Evolutionary conservation across 2,888 invertebrate species (phyloP), one percentile per base, ranked within the genome.

Genomic region (Troides helena): DNA sequence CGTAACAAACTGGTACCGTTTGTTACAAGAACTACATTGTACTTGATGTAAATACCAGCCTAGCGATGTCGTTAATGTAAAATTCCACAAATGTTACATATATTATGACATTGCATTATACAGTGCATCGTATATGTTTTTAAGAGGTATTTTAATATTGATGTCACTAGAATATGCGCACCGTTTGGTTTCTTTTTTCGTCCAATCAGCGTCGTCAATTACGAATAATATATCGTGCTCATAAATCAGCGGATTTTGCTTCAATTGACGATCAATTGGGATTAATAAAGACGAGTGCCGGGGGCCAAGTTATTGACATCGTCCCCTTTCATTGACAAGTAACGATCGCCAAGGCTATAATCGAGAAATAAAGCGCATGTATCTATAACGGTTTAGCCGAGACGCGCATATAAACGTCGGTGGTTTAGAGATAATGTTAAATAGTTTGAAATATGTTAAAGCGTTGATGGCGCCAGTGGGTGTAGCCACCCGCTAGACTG

Each of bases 241-340:
- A 76, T 73, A 74, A 78, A 76, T 74, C 76, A 76, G 79, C 79
- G 80, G 79, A 83, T 84, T 84, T 83, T 79, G 80, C 73, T 80
- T 78, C 83, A 86, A 87, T 86, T 85, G 85, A 84, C 84, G 81
- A 83, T 81, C 84, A 87, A 85, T 85, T 83, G 81, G 82, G 87
- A 87, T 88, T 86, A 85, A 86, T 86, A 81, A 82, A 80, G 78
- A 77, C 79, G 77, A 78, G 80, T 79, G 78, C 80, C 83, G 80
- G 76, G 77, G 75, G 74, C 36, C 73, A 77, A 84, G 81, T 86
- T 85, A 85, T 87, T 86, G 85, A 83, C 84, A 84, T 79, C 78
- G 79, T 75, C 39, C 76, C 75, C 75, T 81, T 83, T 77, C 78
- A 79, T 80, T 84, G 81, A 81, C 78, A 77, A 82, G 80, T 80